Evolutionary conservation across 2,113 vertebrate species (phyloP), one percentile per base, ranked within the genome.

Genomic region (Oenanthe melanoleuca): DNA sequence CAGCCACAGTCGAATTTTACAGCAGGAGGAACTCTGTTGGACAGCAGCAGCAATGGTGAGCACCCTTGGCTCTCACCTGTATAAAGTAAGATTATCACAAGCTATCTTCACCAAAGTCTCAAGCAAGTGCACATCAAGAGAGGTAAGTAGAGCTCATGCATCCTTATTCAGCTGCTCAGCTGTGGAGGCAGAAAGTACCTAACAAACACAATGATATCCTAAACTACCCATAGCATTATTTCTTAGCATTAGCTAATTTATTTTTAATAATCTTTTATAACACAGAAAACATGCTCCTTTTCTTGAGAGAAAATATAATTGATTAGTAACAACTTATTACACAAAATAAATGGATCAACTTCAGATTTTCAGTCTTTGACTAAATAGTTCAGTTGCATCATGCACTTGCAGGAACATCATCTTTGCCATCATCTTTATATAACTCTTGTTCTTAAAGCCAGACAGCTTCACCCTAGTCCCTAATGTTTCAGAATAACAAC

Each of bases 21-120:
- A 83, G 47, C 23, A 69, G 50, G 12, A 73, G 24, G 26, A 80
- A 50, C 40, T 67, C 31, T 37, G 24, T 2, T 49, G 24, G 47
- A 71, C 31, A 61, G 53, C 13, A 65, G 24, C 18, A 75, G 29
- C 85, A 89, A 33, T 3, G 5, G 23, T 47, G 45, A 92, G 33
- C 49, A 81, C 2, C 4, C 9, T 20, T 0, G 0, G 22, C 6
- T 22, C 49, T 55, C 49, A 55, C 9, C 6, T 38, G 29, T 20
- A 31, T 0, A 0, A 78, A 45, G 55, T 31, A 7, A 29, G n/a
- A 55, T 64, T 40, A 49, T 14, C 40, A 42, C 33, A 80, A 55
- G 9, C 21, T 59, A 16, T 21, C 28, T 45, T 57, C 47, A 38
- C 18, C 29, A 23, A 61, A 57, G 31, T 47, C 40, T 86, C 50